Base-by-base conservation (phyloP, 2,113 vertebrate species). In the Scatophagus argus region DNA sequence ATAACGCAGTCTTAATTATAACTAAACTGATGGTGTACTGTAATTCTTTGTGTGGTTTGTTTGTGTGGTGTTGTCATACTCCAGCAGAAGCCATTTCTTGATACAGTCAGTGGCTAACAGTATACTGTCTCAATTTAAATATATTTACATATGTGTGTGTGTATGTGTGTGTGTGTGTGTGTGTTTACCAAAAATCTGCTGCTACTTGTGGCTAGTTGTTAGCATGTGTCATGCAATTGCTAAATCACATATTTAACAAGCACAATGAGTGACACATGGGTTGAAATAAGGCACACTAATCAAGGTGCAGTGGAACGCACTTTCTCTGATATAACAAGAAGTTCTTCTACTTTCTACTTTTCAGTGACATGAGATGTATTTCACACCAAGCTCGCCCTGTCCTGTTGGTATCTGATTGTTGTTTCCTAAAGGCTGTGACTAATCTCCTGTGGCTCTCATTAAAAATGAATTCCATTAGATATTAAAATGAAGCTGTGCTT, bases 401-500 rank as follows among this genome's bases (percentile, higher is more conserved):
- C 31, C 47, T 59, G 23, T 4, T 51, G 8, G 41, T 38, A 46
- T 78, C 41, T 43, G 61, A 73, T 81, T 68, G 60, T 36, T 64
- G 60, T 77, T 47, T 66, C 56, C 38, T 65, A 13, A 34, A 68
- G 52, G 32, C 39, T 74, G 76, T 32, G 51, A 69, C 51, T 72
- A 63, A 79, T 79, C 89, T 79, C 63, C 23, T 67, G 46, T 71
- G 75, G 29, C 61, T 82, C 41, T 75, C 74, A 56, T 82, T 79
- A 85, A 79, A 75, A 86, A 73, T 54, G 1, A 73, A 36, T 19
- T 69, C 41, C 36, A 79, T 76, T 71, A 78, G 25, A 81, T 84
- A 77, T 87, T 85, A 54, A 85, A 91, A 87, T 83, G 34, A 85
- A 81, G 72, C 65, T 74, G 16, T 71, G 80, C 74, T 74, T 89